Conservation (phyloP, 2,888 invertebrate genomes). For the Agonopterix arenella region DNA sequence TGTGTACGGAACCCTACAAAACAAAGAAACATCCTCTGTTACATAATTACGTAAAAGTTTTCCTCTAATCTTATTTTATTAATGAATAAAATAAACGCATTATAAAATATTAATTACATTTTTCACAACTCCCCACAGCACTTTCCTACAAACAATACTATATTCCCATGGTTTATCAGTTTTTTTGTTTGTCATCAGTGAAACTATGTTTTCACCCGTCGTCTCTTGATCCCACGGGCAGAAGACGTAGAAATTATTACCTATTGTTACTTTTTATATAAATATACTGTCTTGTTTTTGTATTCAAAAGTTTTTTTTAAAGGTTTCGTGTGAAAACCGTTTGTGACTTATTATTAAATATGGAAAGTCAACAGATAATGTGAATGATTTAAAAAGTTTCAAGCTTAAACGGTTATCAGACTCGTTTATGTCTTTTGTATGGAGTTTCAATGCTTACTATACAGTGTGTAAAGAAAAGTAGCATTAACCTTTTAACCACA, state of each 20-base stretch:
- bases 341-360: neutral
- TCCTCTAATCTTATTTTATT: too few relatives aligned
- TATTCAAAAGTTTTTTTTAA: neutral
- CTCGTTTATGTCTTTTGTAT: too few relatives aligned
- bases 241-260: constrained; percentile 4
- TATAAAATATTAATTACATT: neutral
- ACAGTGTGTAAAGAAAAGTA: too few relatives aligned
- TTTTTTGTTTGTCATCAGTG: constrained; percentile 5
- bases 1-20: too few relatives aligned
- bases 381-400: too few relatives aligned
- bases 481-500: too few relatives aligned
- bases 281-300: constrained; percentile 3
- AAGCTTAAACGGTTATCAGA: too few relatives aligned
- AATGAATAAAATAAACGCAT: too few relatives aligned
- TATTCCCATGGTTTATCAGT: constrained; percentile 2
- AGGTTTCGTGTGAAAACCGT: neutral
- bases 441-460: too few relatives aligned
- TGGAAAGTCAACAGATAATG: neutral
- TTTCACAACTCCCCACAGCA: neutral
- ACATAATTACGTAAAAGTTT: too few relatives aligned
- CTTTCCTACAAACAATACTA: constrained; percentile 1
- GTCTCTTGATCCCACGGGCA: constrained; percentile 6
- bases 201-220: constrained; percentile 7
- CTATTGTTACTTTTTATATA: constrained; percentile 7
- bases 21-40: too few relatives aligned